Evolutionary conservation across 2,113 vertebrate species (phyloP).

Genomic region (Oceanites oceanicus): DNA sequence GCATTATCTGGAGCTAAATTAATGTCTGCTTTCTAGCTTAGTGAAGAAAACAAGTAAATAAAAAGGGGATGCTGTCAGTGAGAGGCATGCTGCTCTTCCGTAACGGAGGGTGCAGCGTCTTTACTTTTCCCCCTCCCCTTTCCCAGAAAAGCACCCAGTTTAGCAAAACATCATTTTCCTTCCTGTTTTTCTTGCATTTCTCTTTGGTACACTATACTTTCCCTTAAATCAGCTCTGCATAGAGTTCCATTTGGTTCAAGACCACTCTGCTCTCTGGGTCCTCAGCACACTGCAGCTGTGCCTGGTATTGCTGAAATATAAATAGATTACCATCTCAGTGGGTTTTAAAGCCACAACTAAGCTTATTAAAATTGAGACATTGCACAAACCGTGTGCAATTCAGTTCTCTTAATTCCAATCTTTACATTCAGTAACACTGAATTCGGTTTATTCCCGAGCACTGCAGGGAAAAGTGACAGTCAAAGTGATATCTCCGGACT

Average conservation of each 20-base stretch:
- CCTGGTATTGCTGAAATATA: background rate
- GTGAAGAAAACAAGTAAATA: background rate
- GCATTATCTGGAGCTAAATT: background rate
- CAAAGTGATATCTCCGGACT: background rate
- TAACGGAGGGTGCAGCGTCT: background rate
- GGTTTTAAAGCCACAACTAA: background rate
- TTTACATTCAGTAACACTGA: background rate
- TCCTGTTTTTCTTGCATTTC: background rate
- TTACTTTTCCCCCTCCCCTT: background rate
- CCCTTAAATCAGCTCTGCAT: background rate
- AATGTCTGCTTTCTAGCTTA: background rate
- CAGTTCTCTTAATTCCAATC: background rate
- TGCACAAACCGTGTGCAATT: background rate
- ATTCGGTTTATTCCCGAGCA: background rate
- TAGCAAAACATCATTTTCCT: background rate
- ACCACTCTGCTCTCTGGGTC: background rate
- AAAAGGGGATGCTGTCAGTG: background rate
- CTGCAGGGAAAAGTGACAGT: background rate
- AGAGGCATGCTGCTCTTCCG: background rate
- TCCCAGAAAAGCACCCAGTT: background rate
- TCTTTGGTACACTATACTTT: background rate
- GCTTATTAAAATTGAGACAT: constrained; percentile 8
- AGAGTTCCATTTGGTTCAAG: background rate
- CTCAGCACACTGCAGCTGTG: background rate
- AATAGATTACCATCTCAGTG: background rate